Conservation (phyloP, 2,888 invertebrate species). For the Cenopis cana region DNA sequence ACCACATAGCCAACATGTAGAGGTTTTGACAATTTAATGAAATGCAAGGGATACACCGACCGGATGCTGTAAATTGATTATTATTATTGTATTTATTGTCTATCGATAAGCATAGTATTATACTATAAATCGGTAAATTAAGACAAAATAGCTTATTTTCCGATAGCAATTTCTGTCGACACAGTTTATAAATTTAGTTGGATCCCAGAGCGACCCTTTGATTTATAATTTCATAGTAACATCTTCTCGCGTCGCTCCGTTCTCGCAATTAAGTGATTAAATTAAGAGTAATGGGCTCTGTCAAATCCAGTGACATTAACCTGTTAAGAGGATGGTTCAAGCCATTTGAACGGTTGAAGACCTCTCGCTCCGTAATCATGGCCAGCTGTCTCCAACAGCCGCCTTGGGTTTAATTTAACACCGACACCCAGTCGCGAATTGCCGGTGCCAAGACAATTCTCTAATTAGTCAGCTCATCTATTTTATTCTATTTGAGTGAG, state of each 20-base stretch:
- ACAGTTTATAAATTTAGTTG: slow-evolving; percentile 9
- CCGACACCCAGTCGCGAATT: neutral
- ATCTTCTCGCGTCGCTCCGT: slow-evolving; percentile 32
- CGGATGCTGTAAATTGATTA: no score
- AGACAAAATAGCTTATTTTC: neutral
- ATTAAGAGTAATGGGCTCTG: slow-evolving; percentile 51
- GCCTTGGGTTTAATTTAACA: slow-evolving; percentile 24
- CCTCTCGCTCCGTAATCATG: slow-evolving; percentile 18
- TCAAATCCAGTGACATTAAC: slow-evolving; percentile 42
- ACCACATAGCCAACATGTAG: no score
- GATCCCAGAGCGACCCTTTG: neutral
- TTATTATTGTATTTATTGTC: no score
- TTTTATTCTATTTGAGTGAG: no score
- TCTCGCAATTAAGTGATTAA: slow-evolving; percentile 47
- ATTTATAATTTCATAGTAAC: slow-evolving; percentile 26
- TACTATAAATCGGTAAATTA: neutral
- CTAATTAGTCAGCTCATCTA: slow-evolving; percentile 5
- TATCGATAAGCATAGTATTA: no score
- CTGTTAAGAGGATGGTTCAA: slow-evolving; percentile 29
- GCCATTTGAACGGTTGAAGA: slow-evolving; percentile 27
- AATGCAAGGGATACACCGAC: no score
- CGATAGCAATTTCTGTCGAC: neutral
- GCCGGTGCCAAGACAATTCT: slow-evolving; percentile 25
- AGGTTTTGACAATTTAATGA: no score
- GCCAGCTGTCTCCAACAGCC: slow-evolving; percentile 21